phyloP scores from a whole-genome alignment of 2,888 invertebrate genomes.

The Orthosia cruda region DNA sequence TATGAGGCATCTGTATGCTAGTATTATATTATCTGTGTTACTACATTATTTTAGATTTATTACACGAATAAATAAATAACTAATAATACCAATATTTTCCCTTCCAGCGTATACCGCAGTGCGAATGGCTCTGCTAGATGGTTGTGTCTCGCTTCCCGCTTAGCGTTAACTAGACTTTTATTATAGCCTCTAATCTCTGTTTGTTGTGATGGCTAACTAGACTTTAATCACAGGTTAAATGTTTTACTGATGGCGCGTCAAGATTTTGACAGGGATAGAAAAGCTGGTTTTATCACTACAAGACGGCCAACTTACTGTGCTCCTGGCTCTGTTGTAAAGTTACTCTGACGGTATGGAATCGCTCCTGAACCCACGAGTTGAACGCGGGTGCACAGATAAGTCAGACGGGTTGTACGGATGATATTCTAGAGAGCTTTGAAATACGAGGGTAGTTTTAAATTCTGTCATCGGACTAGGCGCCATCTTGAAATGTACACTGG shows the following conservation, averaged over 20 bases:
- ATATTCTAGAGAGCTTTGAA: not conserved
- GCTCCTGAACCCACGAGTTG: no score
- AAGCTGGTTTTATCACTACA: not conserved
- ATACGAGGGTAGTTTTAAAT: constrained; percentile 3
- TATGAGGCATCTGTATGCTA: no score
- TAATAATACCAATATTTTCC: constrained; percentile 54
- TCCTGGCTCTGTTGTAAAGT: no score
- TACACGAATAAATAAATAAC: constrained; percentile 1
- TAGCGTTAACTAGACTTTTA: constrained; percentile 79
- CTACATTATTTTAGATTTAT: no score
- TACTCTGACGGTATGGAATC: no score
- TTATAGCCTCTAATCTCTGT: constrained; percentile 74
- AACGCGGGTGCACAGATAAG: no score
- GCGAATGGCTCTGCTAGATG: constrained; percentile 89
- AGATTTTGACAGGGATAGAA: not conserved
- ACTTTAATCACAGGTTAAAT: constrained; percentile 8
- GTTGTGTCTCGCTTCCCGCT: constrained; percentile 85
- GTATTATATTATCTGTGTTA: no score
- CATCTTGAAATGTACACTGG: constrained; percentile 27
- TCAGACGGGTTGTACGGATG: no score
- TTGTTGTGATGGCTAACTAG: constrained; percentile 39
- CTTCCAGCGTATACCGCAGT: constrained; percentile 82
- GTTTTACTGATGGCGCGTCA: constrained; percentile 25
- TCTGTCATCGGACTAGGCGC: constrained; percentile 4
- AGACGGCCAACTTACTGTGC: no score